Percentiles rank a stretch among this genome's conserved stretches.
Evolutionary conservation across 2,113 vertebrate species (phyloP).

Genomic region (Anoura caudifer): DNA sequence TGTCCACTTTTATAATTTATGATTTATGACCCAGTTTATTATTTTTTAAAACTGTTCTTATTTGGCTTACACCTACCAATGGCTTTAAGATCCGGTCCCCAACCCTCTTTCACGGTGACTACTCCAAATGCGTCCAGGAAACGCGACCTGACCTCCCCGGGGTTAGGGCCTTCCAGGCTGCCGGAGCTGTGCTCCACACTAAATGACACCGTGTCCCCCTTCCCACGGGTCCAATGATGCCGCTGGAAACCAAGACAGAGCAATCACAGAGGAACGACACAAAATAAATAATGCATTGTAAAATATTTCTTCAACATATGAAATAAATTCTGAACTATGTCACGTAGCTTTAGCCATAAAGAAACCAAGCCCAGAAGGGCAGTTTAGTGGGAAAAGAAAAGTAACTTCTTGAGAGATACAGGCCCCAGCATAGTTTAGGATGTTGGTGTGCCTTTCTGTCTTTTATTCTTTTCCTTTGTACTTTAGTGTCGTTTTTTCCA

Average conservation of each 20-base stretch:
- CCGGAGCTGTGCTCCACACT: background rate
- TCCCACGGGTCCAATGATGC: background rate
- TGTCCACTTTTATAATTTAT: background rate
- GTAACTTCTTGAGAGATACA: background rate
- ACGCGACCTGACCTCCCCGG: background rate
- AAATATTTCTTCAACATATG: background rate
- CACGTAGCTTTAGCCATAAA: background rate
- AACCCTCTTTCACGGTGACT: background rate
- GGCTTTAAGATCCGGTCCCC: background rate
- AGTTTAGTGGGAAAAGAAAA: background rate
- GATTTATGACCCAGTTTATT: background rate
- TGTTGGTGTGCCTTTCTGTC: accelerated
- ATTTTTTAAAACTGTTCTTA: background rate
- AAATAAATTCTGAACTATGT: background rate
- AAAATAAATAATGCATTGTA: background rate
- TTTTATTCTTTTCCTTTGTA: background rate
- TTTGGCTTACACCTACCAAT: background rate
- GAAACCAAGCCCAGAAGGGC: background rate
- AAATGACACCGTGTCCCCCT: background rate
- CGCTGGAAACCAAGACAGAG: background rate
- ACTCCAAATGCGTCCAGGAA: background rate
- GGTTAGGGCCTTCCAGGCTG: background rate
- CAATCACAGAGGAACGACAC: background rate
- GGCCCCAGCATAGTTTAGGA: background rate
- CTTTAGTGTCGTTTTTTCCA: background rate